Evolutionary conservation across 2,797 vertebrate species (phyloP), one percentile per base, ranked within the genome.

Genomic region (Natrix natrix): DNA sequence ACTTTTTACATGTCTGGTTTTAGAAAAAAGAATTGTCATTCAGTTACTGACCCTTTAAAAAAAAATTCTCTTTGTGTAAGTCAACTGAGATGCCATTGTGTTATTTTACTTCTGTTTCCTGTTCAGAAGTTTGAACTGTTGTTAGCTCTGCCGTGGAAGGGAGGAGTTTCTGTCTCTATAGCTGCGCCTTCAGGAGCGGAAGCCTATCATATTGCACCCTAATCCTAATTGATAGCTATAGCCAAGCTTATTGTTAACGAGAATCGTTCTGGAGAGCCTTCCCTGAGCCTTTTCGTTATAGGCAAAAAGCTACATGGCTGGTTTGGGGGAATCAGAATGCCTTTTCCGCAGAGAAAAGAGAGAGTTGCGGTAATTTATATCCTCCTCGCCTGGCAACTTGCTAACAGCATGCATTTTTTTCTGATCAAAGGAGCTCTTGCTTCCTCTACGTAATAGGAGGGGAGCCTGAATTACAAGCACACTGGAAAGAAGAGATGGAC

Each of bases 151-250:
- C 95, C 94, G 91, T 32, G 95, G 94, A 93, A 96, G 96, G 97
- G 97, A 97, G 98, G 97, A 97, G 97, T 96, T 96, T 37, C 95
- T 87, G 94, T 95, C 95, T 96, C 97, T 95, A 97, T 95, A 98
- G 97, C 97, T 95, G 92, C 96, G 97, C 96, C 96, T 95, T 94
- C 95, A 92, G 96, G 96, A 83, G 91, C 96, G 96, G 59, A 55
- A 96, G 97, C 97, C 97, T 98, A 98, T 99, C 98, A n/a, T 96
- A 97, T 99, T 98, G 97, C 98, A 97, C 97, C 93, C 98, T 98
- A 98, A 98, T 98, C 96, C 97, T 97, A 97, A 97, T 97, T 96
- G 91, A 94, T 95, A 95, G 97, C 97, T 97, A 97, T 94, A 96
- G 97, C 97, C 97, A 97, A 95, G 93, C 97, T 97, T 97, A 97